Conservation (phyloP, 2,113 vertebrate species). For the Elephas maximus region DNA sequence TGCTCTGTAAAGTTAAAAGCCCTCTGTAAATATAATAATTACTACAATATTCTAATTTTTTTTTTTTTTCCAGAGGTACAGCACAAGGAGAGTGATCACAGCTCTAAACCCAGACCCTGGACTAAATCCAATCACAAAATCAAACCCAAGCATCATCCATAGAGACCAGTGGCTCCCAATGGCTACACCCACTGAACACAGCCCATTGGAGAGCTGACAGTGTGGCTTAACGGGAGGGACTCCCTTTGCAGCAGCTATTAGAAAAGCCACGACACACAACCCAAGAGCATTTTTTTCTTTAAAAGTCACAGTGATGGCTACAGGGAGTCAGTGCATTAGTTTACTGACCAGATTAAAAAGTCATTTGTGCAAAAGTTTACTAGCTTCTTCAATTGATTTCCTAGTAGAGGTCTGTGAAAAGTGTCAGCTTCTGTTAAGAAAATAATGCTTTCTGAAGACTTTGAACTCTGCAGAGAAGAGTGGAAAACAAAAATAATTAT, state of each 20-base stretch:
- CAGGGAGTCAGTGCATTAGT: neutral
- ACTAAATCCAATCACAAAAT: neutral
- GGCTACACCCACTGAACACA: neutral
- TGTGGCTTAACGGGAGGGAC: neutral
- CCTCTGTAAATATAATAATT: neutral
- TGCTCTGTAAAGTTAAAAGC: slow-evolving; percentile 1
- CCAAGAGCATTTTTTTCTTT: neutral
- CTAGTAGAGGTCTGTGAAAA: slow-evolving; percentile 8
- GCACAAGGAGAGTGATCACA: neutral
- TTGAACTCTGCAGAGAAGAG: neutral
- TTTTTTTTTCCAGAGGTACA: slow-evolving; percentile 44
- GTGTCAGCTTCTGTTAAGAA: slow-evolving; percentile 30
- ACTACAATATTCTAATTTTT: neutral
- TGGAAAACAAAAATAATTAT: neutral
- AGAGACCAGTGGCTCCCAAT: neutral
- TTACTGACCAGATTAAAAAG: slow-evolving; percentile 71
- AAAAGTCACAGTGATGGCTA: neutral
- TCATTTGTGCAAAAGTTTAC: slow-evolving; percentile 27
- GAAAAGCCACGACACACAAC: neutral
- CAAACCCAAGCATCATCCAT: slow-evolving; percentile 49
- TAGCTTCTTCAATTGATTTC: slow-evolving; percentile 48
- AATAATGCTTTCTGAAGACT: slow-evolving; percentile 29
- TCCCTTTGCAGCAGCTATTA: neutral
- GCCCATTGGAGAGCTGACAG: neutral
- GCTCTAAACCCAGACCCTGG: neutral